Evolutionary conservation across 2,113 vertebrate species (phyloP), one percentile per base, ranked within the genome.

Genomic region (Toxostoma redivivum): DNA sequence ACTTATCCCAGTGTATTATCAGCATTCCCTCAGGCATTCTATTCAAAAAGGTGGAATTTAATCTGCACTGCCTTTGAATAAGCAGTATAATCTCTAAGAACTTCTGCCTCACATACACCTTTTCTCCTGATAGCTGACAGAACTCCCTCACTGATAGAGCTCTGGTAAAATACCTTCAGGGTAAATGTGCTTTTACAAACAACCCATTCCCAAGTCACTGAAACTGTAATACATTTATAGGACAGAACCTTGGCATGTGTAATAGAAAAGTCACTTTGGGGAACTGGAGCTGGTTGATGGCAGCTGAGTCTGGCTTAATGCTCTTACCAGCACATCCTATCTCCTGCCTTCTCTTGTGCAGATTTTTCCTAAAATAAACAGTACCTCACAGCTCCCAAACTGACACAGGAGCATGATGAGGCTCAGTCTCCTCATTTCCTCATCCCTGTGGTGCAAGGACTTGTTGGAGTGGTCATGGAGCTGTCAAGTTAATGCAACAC

Each of bases 71-170:
- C 51, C 67, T 92, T 71, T 90, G 80, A 89, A 24, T 70, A 66
- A 84, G 38, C 13, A 6, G 56, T 25, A 13, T 60, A 86, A 93
- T 81, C 80, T 78, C 88, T 37, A 81, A 84, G 78, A 92, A 86
- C 44, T 79, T 90, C 64, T 88, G 76, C 67, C 67, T 93, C 80
- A 25, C 56, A 60, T 10, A 44, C 0, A 3, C 54, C 76, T 88
- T 86, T 83, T 82, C 31, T 67, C 77, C 88, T 71, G 71, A 88
- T 66, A 71, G 85, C 92, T 94, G 82, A 81, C 72, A 86, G 88
- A 80, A 37, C 47, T 81, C 30, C 45, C 92, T 64, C 86, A 64
- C 79, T 67, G 64, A 58, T 10, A 30, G 31, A 1, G 7, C 30
- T 74, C 82, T 56, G 72, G 23, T 92, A 79, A 83, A 92, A 70